Evolutionary conservation across 2,113 vertebrate genomes (phyloP), one percentile per base, ranked within the genome.

Genomic region (Corydoras sp.): DNA sequence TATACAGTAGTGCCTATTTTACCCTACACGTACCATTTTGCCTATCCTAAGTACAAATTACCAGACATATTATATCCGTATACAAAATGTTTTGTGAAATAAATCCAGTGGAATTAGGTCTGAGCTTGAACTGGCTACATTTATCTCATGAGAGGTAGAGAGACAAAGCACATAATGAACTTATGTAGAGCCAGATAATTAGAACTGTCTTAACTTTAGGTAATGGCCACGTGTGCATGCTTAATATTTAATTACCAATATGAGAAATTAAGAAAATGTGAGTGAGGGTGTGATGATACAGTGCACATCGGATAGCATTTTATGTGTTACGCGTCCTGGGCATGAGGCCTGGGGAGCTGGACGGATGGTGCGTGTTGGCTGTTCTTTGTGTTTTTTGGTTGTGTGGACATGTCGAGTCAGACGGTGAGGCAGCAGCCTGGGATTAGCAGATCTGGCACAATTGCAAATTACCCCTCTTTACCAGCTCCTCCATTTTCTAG

Each of bases 81-180:
- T 67, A 70, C 62, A 65, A 71, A 75, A 15, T 32, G n/a, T 43
- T 32, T 58, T 62, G 68, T 56, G 48, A 51, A 58, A 73, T 64
- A 62, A 74, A 74, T 76, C 3, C 51, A 72, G 76, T 67, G 56
- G 10, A 69, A 43, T 48, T 65, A 68, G 64, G 61, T 68, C 58
- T 43, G 65, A 65, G 65, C 58, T 76, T n/a, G 67, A 68, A 79
- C 72, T 62, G 63, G 78, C 77, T 81, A 80, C 77, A 79, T 79
- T 76, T 72, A 68, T 67, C 74, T n/a, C 51, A 60, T 74, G 55
- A 74, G 78, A 77, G 82, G 80, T 80, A 81, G 78, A 69, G 73
- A 65, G 50, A 76, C 53, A 31, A 53, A 53, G 5, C 3, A 32
- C 50, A 66, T 50, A 56, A 65, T 60, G 63, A 24, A 67, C 55